phyloP scores from a whole-genome alignment of 1,140 invertebrate genomes.

The Bombyx mandarina region DNA sequence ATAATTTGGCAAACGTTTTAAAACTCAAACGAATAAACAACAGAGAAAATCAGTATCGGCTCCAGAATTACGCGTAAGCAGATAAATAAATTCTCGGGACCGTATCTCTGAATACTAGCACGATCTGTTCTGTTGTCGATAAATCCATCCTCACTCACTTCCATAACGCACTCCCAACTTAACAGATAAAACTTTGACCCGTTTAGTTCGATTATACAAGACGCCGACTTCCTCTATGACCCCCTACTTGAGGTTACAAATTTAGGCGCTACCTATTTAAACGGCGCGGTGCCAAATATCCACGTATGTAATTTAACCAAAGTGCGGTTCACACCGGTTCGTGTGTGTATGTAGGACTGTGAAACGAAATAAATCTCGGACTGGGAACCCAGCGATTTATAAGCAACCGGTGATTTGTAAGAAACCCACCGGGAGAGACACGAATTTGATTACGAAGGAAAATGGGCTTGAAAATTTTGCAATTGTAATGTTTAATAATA shows the following conservation, averaged over 20 bases:
- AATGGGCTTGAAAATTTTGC: conserved; percentile 23
- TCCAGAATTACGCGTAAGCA: too few species aligned
- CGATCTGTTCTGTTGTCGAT: conserved; percentile 32
- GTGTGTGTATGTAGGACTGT: conserved; percentile 4
- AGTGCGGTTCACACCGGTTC: conserved; percentile 17
- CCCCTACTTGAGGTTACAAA: conserved; percentile 50
- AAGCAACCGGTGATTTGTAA: conserved; percentile 54
- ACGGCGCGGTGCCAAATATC: conserved; percentile 40
- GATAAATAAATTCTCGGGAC: conserved; percentile 12
- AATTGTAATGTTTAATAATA: conserved; percentile 18
- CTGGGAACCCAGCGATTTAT: conserved; percentile 41
- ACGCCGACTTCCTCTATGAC: conserved; percentile 46
- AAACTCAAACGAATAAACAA: too few species aligned
- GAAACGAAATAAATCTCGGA: conserved; percentile 44
- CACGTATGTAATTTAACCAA: conserved; percentile 31
- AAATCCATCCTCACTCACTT: conserved; percentile 33
- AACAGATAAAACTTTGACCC: conserved; percentile 50
- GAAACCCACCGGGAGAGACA: conserved; percentile 35
- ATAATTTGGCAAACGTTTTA: too few species aligned
- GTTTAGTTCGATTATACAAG: conserved; percentile 43
- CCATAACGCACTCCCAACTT: conserved; percentile 36
- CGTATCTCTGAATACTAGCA: conserved; percentile 11
- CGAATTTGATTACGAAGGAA: conserved; percentile 25
- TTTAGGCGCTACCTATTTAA: conserved; percentile 48
- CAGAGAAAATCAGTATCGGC: too few species aligned